Evolutionary conservation across 2,797 vertebrate species (phyloP).

Genomic region (Atherinosoma microstoma): DNA sequence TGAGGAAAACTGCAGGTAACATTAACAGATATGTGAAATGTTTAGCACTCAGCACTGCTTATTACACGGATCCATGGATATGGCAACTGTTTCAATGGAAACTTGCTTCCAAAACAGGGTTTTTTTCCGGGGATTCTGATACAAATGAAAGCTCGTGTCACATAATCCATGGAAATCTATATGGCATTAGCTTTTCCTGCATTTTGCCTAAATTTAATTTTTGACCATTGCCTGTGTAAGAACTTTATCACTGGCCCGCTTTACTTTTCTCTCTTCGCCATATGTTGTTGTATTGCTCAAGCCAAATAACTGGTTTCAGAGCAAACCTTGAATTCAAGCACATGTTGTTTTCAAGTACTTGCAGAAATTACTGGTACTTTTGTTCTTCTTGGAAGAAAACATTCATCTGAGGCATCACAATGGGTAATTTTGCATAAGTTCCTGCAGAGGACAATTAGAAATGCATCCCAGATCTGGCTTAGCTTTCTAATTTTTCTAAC

Average conservation of each 20-base stretch:
- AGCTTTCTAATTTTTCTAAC: background rate
- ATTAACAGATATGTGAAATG: background rate
- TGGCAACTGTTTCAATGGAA: background rate
- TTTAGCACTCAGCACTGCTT: background rate
- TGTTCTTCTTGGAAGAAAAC: background rate
- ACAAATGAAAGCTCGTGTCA: background rate
- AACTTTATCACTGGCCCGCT: background rate
- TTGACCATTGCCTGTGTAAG: background rate
- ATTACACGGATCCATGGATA: background rate
- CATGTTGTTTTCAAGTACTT: background rate
- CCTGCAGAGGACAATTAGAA: rapidly evolving
- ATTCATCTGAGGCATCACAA: background rate
- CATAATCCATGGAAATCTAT: background rate
- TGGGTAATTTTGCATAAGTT: background rate
- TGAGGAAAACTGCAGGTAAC: constrained; percentile 5
- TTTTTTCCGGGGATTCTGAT: background rate
- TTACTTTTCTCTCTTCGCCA: background rate
- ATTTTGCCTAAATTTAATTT: background rate
- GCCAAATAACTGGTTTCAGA: background rate
- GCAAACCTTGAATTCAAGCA: background rate
- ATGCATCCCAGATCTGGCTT: constrained; percentile 8
- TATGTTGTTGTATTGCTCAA: background rate
- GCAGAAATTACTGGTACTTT: background rate
- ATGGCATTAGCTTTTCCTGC: background rate
- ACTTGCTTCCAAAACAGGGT: background rate